These are phyloP conservation scores for Palythoa grandis DNA, from an alignment of 92 coral and sea anemone genomes.

Conservation along the genomic window DNA sequence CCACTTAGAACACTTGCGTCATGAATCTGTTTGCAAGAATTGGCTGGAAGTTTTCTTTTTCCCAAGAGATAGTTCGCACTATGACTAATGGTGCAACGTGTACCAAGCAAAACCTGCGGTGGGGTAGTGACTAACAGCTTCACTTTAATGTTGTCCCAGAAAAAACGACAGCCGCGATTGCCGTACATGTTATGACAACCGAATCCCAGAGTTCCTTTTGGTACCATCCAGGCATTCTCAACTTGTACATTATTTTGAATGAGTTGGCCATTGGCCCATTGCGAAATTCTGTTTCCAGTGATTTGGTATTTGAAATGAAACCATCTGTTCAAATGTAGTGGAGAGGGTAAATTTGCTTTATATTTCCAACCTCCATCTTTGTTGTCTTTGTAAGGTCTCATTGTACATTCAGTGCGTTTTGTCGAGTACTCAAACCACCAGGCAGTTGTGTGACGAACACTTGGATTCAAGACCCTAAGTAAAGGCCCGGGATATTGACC, in stretches of 20 bases:
- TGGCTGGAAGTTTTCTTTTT: conserved; percentile 56
- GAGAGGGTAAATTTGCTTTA: conserved; percentile 53
- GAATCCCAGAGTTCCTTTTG: conserved; percentile 67
- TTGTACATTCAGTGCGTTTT: conserved; percentile 60
- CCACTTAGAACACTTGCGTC: conserved; percentile 57
- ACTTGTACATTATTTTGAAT: conserved; percentile 74
- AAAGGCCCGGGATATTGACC: conserved; percentile 73
- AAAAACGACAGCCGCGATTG: conserved; percentile 62
- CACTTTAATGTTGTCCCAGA: conserved; percentile 78
- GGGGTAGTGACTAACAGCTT: conserved; percentile 50
- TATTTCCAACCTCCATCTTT: conserved; percentile 69
- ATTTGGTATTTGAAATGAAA: conserved; percentile 70
- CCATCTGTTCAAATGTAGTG: conserved; percentile 65
- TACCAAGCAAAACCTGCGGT: conserved; percentile 66
- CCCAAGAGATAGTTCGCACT: conserved; percentile 22
- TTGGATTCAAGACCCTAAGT: conserved; percentile 54
- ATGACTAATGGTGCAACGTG: conserved; percentile 53
- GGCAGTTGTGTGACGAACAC: conserved; percentile 61
- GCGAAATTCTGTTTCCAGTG: conserved; percentile 63
- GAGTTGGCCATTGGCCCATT: conserved; percentile 68
- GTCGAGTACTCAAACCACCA: conserved; percentile 82
- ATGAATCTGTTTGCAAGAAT: conserved; percentile 82
- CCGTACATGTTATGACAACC: conserved; percentile 65
- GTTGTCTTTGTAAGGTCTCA: conserved; percentile 74
- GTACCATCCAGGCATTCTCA: conserved; percentile 65